A percentile compares a stretch with the other conserved stretches of the same genome.
These are phyloP conservation scores for Sebastes umbrosus DNA, from an alignment of 2,797 vertebrate genomes.

Conservation along the genomic window DNA sequence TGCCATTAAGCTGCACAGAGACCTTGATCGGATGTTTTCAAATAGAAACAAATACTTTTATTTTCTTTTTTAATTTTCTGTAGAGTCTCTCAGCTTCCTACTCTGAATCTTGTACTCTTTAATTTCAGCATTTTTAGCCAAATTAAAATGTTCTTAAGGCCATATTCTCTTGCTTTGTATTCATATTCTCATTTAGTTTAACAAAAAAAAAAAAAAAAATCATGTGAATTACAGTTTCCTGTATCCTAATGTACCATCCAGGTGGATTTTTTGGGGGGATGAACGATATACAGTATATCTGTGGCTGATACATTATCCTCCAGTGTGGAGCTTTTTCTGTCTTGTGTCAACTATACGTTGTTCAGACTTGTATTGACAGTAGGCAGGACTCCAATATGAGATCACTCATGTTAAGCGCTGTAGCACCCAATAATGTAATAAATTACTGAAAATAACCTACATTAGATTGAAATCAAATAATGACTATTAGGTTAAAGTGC, in stretches of 20 bases:
- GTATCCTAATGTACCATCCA: not conserved
- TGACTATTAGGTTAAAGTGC: not conserved
- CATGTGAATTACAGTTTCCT: not conserved
- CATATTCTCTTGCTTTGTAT: not conserved
- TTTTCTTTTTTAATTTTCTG: not conserved
- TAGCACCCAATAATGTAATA: not conserved
- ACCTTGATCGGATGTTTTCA: constrained; percentile 19
- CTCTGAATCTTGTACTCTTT: not conserved
- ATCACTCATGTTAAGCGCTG: not conserved
- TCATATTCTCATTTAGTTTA: too few relatives aligned
- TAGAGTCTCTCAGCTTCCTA: not conserved
- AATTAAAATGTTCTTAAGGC: not conserved
- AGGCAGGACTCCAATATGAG: not conserved
- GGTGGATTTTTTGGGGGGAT: not conserved
- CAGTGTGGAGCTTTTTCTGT: not conserved
- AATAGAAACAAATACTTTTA: not conserved
- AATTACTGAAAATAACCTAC: not conserved
- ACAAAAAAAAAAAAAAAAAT: too few relatives aligned
- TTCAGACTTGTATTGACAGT: not conserved
- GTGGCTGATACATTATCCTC: not conserved
- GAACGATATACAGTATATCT: not conserved
- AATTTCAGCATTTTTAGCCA: not conserved
- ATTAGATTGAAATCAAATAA: not conserved
- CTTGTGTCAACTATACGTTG: not conserved
- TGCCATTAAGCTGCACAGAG: constrained; percentile 32